Evolutionary conservation across 2,797 vertebrate species (phyloP), one percentile per base, ranked within the genome.

Genomic region (Labeo calbasu): DNA sequence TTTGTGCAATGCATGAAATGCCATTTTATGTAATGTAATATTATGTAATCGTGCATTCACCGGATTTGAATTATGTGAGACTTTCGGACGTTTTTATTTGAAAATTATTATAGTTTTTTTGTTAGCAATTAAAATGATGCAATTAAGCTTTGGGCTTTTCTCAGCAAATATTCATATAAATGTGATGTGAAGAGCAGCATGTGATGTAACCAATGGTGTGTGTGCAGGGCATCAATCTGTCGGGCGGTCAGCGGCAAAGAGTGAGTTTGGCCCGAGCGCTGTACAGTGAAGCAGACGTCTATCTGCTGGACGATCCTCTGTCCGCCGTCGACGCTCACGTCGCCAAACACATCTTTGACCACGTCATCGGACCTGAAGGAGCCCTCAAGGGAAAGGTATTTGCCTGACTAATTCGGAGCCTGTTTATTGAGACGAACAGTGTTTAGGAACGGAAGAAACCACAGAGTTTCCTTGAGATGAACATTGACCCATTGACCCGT

Each of bases 301-400:
- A 97, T 90, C 94, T 99, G 12, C 91, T 99, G 87, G 98, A 99
- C 0, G 98, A 99, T 84, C 97, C 98, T 0, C 95, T 99, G 50
- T 99, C 98, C 0, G 98, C 98, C 0, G 98, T 99, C 89, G 98
- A 99, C 53, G 95, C 98, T 0, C 97, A 99, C 0, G 98, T 99
- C 50, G 94, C 97, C 82, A 99, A 96, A 90, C 98, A 99, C 90
- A 99, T 99, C 91, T 99, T 99, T 14, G 96, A 99, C 91, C 95
- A 96, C 10, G 96, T 99, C 81, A 96, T 99, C 0, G 98, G 98
- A 5, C 98, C 98, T 0, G 96, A 97, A 1, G 97, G 98, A 9
- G 82, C 92, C 0, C 94, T 99, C 32, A 93, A 95, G 86, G 95
- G 94, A 86, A 99, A 99, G 94, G 98, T 99, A 88, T 92, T 90